Conservation (phyloP, 2,797 vertebrate genomes). For the Catamblyrhynchus diadema region DNA sequence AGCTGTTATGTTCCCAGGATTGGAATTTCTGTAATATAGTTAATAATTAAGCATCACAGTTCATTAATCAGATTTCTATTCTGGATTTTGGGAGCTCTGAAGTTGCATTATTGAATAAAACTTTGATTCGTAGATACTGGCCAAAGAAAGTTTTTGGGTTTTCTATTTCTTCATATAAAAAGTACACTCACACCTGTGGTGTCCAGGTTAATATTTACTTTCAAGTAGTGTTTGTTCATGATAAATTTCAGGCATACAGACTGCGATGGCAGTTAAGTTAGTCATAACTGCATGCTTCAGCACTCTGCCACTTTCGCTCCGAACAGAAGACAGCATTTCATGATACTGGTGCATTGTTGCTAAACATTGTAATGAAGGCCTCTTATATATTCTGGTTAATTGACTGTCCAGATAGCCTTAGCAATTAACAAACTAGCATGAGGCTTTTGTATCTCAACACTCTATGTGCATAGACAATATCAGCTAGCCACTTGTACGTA, state of each 20-base stretch:
- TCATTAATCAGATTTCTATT: constrained; percentile 32
- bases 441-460: constrained; percentile 78
- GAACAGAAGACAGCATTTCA: constrained; percentile 49
- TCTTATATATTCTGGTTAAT: constrained; percentile 64
- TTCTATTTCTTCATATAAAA: constrained; percentile 25
- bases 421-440: constrained; percentile 75
- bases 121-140: constrained; percentile 60
- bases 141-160: constrained; percentile 62
- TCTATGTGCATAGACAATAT: constrained; percentile 77
- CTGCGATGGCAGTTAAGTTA: constrained; percentile 21
- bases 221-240: constrained; percentile 49
- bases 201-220: constrained; percentile 63
- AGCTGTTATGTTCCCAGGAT: constrained; percentile 47
- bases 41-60: constrained; percentile 37
- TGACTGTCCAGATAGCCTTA: constrained; percentile 73
- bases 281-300: constrained; percentile 69
- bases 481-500: constrained; percentile 76
- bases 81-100: constrained; percentile 22
- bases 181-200: constrained; percentile 55
- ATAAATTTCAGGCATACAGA: constrained; percentile 61
- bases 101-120: constrained; percentile 44
- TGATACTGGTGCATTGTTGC: constrained; percentile 49
- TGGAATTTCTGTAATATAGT: constrained; percentile 52
- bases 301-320: constrained; percentile 33
- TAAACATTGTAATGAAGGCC: constrained; percentile 68